phyloP scores from a whole-genome alignment of 2,113 vertebrate species.

The Oncorhynchus nerka region DNA sequence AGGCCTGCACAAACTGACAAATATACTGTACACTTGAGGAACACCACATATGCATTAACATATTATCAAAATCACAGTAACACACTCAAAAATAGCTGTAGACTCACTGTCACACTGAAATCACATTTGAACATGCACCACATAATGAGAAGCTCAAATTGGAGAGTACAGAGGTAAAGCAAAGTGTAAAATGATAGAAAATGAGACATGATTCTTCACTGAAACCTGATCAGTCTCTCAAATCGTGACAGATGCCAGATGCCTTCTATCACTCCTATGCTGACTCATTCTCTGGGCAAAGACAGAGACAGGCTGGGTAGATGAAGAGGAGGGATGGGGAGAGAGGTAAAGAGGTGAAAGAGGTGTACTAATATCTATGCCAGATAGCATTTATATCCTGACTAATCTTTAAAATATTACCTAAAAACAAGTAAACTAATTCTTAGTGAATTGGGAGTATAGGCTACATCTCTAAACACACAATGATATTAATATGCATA shows the following conservation, averaged over 20 bases:
- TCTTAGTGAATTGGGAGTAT: conserved; percentile 31
- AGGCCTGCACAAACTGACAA: too few species aligned
- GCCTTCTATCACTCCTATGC: conserved; percentile 32
- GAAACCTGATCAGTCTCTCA: conserved; percentile 47
- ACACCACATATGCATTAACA: neutral
- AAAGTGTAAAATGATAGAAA: conserved; percentile 17
- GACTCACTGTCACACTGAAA: neutral
- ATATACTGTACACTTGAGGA: too few species aligned
- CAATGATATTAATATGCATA: conserved; percentile 8
- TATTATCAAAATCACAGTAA: conserved; percentile 34
- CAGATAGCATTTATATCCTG: conserved; percentile 41
- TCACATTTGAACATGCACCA: neutral
- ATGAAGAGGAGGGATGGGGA: conserved; percentile 29
- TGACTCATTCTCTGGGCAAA: conserved; percentile 56
- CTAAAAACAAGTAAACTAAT: neutral
- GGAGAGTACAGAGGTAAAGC: neutral
- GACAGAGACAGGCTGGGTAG: conserved; percentile 25
- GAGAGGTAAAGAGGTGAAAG: conserved; percentile 22
- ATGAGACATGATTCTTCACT: conserved; percentile 39
- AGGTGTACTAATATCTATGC: conserved; percentile 34
- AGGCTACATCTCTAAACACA: too few species aligned
- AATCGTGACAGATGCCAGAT: conserved; percentile 52
- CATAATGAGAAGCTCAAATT: neutral
- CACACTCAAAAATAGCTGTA: neutral
- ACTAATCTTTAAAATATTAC: conserved; percentile 20